A percentile compares a stretch with the other conserved stretches of the same genome.
Evolutionary conservation across 92 coral and sea anemone genomes (phyloP).

Genomic region (Metridium senile): DNA sequence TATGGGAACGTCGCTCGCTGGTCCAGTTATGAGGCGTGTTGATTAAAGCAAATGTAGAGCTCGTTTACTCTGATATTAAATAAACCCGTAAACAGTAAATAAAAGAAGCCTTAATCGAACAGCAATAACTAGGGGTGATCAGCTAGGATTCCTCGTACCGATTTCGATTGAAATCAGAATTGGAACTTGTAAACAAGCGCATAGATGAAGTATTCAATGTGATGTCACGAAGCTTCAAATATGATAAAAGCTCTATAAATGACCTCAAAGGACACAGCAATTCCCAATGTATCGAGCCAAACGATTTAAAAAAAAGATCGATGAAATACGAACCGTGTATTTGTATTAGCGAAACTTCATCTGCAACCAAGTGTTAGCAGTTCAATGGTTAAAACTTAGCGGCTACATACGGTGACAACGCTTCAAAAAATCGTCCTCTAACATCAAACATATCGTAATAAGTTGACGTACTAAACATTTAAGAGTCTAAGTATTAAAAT

Average conservation of each 20-base stretch:
- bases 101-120: slow-evolving; percentile 7
- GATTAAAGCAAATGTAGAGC: slow-evolving; percentile 3
- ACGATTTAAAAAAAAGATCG: slow-evolving; percentile 9
- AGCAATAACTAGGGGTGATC: background rate
- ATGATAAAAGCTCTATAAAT: slow-evolving; percentile 9
- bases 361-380: slow-evolving; percentile 21
- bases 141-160: background rate
- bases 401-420: slow-evolving; percentile 28
- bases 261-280: slow-evolving; percentile 13
- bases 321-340: slow-evolving; percentile 9
- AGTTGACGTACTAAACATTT: slow-evolving; percentile 16
- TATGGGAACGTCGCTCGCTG: slow-evolving; percentile 16
- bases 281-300: slow-evolving; percentile 15
- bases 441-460: background rate
- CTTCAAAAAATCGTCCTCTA: background rate
- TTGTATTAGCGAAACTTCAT: slow-evolving; percentile 34
- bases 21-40: slow-evolving; percentile 34
- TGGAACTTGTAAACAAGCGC: slow-evolving; percentile 61
- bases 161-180: slow-evolving; percentile 40
- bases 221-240: slow-evolving; percentile 28
- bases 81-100: background rate
- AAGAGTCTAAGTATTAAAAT: slow-evolving; percentile 12
- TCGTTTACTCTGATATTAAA: background rate
- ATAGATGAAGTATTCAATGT: slow-evolving; percentile 7
- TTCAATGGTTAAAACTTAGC: slow-evolving; percentile 33